Evolutionary conservation across 2,797 vertebrate genomes (phyloP).

Genomic region (Halcyon leucocephala): DNA sequence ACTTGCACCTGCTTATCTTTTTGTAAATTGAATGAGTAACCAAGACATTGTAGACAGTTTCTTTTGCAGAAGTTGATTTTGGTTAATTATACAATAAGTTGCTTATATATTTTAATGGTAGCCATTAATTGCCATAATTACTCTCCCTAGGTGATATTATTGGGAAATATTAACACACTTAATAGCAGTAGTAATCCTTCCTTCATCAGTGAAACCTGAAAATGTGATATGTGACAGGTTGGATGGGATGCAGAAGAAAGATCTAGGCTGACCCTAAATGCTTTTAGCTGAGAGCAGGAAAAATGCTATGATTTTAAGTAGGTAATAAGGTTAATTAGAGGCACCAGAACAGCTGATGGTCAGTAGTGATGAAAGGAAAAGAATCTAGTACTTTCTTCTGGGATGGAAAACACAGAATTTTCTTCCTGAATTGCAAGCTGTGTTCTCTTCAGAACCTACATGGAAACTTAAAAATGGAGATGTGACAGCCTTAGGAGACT

Average conservation of each 20-base stretch:
- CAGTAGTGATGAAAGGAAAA: neutral
- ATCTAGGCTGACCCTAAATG: neutral
- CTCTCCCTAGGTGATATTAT: neutral
- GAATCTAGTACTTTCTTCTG: neutral
- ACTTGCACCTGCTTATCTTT: neutral
- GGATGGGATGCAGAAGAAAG: neutral
- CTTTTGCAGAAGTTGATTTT: neutral
- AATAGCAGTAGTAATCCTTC: neutral
- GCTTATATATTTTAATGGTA: conserved; percentile 21
- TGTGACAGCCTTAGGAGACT: neutral
- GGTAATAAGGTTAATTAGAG: neutral
- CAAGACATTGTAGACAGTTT: neutral
- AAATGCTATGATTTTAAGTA: neutral
- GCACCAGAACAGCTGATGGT: neutral
- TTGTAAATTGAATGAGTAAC: neutral
- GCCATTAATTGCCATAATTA: conserved; percentile 3
- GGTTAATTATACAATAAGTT: neutral
- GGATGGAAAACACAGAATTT: neutral
- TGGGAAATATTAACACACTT: conserved; percentile 5
- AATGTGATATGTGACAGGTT: neutral
- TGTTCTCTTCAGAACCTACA: neutral
- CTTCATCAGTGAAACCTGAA: neutral
- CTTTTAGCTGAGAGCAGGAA: neutral
- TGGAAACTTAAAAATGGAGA: neutral
- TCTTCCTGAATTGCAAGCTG: neutral